Conservation (phyloP, 1,140 invertebrate genomes). For the Cyrtorhinus lividipennis region DNA sequence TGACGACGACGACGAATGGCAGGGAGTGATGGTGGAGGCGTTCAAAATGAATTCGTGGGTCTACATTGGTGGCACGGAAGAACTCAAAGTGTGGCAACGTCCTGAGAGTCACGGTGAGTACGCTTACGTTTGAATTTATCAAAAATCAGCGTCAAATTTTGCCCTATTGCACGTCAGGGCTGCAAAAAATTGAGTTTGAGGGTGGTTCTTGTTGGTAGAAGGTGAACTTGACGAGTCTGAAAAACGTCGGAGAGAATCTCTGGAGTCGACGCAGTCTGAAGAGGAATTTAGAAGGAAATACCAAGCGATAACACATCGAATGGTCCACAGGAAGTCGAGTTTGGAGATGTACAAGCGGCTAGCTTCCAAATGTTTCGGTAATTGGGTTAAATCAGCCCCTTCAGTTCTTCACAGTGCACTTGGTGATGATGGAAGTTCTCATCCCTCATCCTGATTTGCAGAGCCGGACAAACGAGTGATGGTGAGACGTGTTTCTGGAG, state of each 20-base stretch:
- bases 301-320: slow-evolving; percentile 69
- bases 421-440: no score
- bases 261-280: slow-evolving; percentile 71
- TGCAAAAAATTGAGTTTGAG: no score
- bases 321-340: slow-evolving; percentile 82
- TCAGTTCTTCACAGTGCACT: no score
- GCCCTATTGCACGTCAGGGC: no score
- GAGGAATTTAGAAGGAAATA: slow-evolving; percentile 72
- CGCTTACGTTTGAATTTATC: no score
- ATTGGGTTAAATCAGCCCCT: no score
- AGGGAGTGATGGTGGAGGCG: slow-evolving; percentile 51
- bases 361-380: slow-evolving; percentile 69
- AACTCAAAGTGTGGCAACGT: slow-evolving; percentile 49
- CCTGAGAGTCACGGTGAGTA: slow-evolving; percentile 30
- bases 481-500: slow-evolving; percentile 64
- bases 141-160: no score
- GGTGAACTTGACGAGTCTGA: slow-evolving; percentile 28
- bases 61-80: slow-evolving; percentile 57
- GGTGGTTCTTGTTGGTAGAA: no score
- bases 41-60: slow-evolving; percentile 58
- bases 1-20: slow-evolving; percentile 45
- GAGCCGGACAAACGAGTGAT: slow-evolving; percentile 75
- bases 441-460: no score
- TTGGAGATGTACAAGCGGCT: slow-evolving; percentile 79
- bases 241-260: slow-evolving; percentile 37